Base-by-base conservation (phyloP, 2,113 vertebrate species). In the Cheirogaleus medius region DNA sequence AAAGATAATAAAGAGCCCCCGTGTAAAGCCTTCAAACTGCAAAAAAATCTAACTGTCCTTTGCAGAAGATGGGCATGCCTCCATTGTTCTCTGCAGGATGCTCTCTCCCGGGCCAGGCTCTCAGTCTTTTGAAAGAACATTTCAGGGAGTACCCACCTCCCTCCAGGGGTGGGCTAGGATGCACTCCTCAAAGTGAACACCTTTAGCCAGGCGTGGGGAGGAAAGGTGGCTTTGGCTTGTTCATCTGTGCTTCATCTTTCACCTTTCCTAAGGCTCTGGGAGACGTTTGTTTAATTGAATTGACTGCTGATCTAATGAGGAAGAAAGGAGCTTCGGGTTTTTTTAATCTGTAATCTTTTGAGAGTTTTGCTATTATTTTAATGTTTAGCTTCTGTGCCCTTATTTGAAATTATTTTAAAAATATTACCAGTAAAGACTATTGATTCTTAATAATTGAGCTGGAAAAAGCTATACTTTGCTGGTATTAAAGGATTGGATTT, bases 361-460 rank as follows among this genome's bases (percentile, higher is more conserved):
- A 90, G 71, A 97, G 21, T 94, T 58, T 83, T 58, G 3, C 54
- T 44, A 29, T 88, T 64, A 63, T 89, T 85, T 92, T 56, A 54
- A 49, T 77, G 47, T 85, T 85, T 94, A 91, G 5, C 29, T 85
- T 90, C 44, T 37, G 21, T 87, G 49, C 6, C 27, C 23, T 85
- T 82, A 76, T 87, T 87, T 96, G 21, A 89, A 92, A 64, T 95
- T 89, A 91, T 66, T 84, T 96, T 44, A 39, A 27, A 96, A 89
- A 71, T 76, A 32, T 94, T 76, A 68, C 54, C 88, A 89, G 76
- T 92, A 68, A 95, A 97, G 39, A 64, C 69, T 73, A 37, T 47
- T 64, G 49, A 90, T 95, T 91, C 52, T 93, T 97, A 91, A 87
- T 92, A 94, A 94, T 21, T 81, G n/a, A 90, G 54, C 68, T 90